phyloP scores from a whole-genome alignment of 1,140 invertebrate genomes.

The Aphelenchoides fujianensis region DNA sequence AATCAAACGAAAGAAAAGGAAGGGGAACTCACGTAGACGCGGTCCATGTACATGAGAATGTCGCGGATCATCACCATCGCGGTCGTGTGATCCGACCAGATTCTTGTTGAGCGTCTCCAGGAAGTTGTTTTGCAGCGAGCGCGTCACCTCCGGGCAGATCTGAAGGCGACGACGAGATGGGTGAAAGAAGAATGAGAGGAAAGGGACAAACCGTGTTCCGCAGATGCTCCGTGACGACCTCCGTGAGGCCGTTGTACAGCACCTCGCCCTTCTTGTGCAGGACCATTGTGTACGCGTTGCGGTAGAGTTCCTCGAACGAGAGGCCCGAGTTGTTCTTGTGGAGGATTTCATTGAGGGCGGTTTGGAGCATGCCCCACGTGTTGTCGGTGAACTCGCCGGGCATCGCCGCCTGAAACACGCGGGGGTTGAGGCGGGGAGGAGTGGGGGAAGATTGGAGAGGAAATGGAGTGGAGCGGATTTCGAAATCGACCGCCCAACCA shows the following conservation, averaged over 20 bases:
- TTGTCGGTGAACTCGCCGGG: conserved; percentile 98
- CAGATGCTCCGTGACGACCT: conserved; percentile 95
- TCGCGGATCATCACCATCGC: conserved; percentile 99
- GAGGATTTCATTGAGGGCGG: conserved; percentile 99
- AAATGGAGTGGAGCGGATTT: too few species aligned
- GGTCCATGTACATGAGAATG: conserved; percentile 99
- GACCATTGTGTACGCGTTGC: conserved; percentile 99
- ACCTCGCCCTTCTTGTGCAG: conserved; percentile 97
- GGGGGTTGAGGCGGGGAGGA: too few species aligned
- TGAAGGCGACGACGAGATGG: too few species aligned
- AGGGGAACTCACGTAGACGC: conserved; percentile 94
- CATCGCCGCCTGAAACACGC: conserved; percentile 85
- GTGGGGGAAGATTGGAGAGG: too few species aligned
- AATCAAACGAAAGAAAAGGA: too few species aligned
- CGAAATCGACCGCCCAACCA: too few species aligned
- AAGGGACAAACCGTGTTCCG: conserved; percentile 55
- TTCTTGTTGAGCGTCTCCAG: conserved; percentile 89
- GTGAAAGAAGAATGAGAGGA: too few species aligned
- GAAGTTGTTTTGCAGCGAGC: conserved; percentile 91
- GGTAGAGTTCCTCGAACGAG: conserved; percentile 98
- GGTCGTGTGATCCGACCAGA: conserved; percentile 98
- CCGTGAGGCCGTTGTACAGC: conserved; percentile 91
- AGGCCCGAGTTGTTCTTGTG: conserved; percentile 99
- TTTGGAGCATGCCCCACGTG: conserved; percentile 93
- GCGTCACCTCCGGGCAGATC: conserved; percentile 86